Percentiles rank a stretch among this genome's conserved stretches.
Conservation (phyloP, 2,113 vertebrate genomes). For the Isichthys henryi region DNA sequence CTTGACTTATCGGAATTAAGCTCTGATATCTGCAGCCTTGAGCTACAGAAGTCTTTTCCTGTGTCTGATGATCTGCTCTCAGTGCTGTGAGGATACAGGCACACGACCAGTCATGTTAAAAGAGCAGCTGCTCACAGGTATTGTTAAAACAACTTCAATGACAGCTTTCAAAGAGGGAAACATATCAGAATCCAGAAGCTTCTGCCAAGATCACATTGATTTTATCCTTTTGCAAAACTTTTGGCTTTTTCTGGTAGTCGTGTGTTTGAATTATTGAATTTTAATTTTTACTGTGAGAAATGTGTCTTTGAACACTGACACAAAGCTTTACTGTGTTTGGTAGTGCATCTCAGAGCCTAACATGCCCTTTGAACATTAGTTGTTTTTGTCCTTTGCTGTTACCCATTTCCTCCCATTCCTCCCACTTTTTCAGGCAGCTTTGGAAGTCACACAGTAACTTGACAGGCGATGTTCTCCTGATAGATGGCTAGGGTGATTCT, state of each 20-base stretch:
- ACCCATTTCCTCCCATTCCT: not conserved
- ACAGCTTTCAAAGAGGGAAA: too few relatives aligned
- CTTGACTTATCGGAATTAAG: not conserved
- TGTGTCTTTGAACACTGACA: not conserved
- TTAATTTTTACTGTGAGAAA: not conserved
- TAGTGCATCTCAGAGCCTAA: not conserved
- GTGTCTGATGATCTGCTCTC: not conserved
- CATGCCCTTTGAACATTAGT: not conserved
- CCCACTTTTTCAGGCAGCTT: not conserved
- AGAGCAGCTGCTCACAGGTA: too few relatives aligned
- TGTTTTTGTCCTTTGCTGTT: not conserved
- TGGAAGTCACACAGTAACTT: not conserved
- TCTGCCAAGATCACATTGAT: not conserved
- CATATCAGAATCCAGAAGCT: not conserved
- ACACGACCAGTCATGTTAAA: not conserved
- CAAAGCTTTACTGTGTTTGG: not conserved
- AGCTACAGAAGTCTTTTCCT: not conserved
- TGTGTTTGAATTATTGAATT: not conserved
- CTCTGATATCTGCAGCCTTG: not conserved
- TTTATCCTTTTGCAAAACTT: not conserved
- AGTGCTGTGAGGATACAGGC: not conserved
- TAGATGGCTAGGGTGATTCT: not conserved
- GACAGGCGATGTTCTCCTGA: not conserved
- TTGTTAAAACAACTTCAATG: too few relatives aligned
- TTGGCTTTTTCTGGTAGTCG: not conserved